phyloP scores from a whole-genome alignment of 2,113 vertebrate genomes.

The Gasterosteus aculeatus region DNA sequence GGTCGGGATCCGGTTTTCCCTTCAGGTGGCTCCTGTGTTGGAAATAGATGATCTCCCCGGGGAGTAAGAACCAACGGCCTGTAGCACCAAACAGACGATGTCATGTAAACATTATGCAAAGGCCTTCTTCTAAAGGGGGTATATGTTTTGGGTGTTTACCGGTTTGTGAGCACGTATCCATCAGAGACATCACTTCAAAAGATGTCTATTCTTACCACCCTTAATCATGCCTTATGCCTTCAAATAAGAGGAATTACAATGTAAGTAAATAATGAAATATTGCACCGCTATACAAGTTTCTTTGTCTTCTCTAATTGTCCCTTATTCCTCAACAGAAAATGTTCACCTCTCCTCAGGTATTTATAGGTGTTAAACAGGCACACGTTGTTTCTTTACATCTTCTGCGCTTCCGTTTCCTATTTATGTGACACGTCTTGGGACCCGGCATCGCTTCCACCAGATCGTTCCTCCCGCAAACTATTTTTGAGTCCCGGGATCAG shows the following conservation, averaged over 20 bases:
- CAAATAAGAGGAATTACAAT: not conserved
- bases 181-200: not conserved
- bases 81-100: constrained; percentile 13
- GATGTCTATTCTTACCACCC: not conserved
- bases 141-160: too few relatives aligned
- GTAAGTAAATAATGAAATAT: constrained; percentile 7
- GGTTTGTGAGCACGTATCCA: not conserved
- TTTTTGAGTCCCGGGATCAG: constrained; percentile 18
- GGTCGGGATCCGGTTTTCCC: constrained; percentile 40
- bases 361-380: constrained; percentile 16
- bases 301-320: constrained; percentile 21
- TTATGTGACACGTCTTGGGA: constrained; percentile 8
- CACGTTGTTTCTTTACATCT: constrained; percentile 6
- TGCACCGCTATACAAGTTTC: not conserved
- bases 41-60: constrained; percentile 44
- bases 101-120: constrained; percentile 28
- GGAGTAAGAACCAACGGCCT: constrained; percentile 34
- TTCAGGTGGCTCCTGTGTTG: constrained; percentile 11
- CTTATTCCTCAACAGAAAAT: constrained; percentile 20
- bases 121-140: constrained; percentile 8
- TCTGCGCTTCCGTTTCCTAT: constrained; percentile 10
- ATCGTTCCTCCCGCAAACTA: constrained; percentile 29
- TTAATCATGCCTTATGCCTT: not conserved
- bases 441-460: constrained; percentile 7
- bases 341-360: constrained; percentile 21